Base-by-base conservation (phyloP, 2,797 vertebrate genomes). In the Hippocampus kuda region DNA sequence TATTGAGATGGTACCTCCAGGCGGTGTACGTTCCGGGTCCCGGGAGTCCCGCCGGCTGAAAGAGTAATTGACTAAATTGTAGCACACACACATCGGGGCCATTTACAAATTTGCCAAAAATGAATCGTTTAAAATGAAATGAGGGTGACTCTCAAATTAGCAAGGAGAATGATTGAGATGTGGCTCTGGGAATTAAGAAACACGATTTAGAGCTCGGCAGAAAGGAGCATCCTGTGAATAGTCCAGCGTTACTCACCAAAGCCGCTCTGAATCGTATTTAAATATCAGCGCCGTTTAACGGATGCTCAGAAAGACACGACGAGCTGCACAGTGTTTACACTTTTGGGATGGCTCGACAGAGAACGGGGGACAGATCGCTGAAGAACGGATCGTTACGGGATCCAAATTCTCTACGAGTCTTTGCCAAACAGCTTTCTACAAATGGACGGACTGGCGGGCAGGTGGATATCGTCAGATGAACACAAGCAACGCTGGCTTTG, bases 11-110 rank as follows among this genome's bases (percentile, higher is more conserved):
- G 85, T 93, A 94, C 95, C 97, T 98, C 94, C 91, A 95, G 97
- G 96, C 96, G 93, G 94, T 97, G 96, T 94, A 92, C 95, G 95
- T 94, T 97, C 93, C 93, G 91, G 92, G 93, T 97, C 97, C 95
- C 96, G 74, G 91, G 96, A 95, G 97, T 93, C 90, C 94, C 93
- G 93, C 94, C 92, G 93, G 94, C 95, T 98, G 94, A 93, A 99
- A 98, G 94, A 97, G 94, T 98, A 98, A 99, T 98, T 98, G 96
- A 98, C 96, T 99, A 94, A 95, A 98, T 98, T 98, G 96, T 95
- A 94, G 94, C 98, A 97, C 62, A 42, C 63, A 97, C 95, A 97
- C 94, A 96, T 98, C 91, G 92, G 93, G 94, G 95, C 95, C 94
- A 96, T 97, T 98, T 98, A 98, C 93, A 98, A 99, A 98, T 97